phyloP scores from a whole-genome alignment of 2,888 invertebrate species.

The Criorhina ranunculi region DNA sequence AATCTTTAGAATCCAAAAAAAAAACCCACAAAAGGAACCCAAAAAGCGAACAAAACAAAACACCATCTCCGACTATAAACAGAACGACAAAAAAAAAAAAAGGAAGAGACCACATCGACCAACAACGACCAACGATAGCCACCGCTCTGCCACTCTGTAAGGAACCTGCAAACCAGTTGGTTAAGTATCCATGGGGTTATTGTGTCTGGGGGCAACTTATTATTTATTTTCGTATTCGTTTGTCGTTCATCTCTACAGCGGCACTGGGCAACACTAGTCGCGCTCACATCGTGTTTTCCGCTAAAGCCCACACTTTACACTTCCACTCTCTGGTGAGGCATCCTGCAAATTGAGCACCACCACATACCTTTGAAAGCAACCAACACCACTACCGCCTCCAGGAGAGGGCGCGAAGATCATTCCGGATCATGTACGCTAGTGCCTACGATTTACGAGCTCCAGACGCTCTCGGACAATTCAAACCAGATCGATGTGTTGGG shows the following conservation, averaged over 20 bases:
- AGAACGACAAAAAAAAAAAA: conserved; percentile 50
- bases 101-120: conserved; percentile 58
- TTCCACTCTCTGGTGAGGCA: conserved; percentile 47
- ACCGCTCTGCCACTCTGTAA: conserved; percentile 58
- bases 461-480: conserved; percentile 67
- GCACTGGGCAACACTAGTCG: conserved; percentile 42
- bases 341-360: conserved; percentile 71
- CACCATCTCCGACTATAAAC: conserved; percentile 18
- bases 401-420: conserved; percentile 76
- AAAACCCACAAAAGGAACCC: conserved; percentile 8
- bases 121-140: conserved; percentile 51
- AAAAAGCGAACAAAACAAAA: conserved; percentile 27
- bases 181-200: conserved; percentile 75
- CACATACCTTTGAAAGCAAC: conserved; percentile 46
- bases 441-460: conserved; percentile 76
- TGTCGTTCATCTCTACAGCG: conserved; percentile 71
- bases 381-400: conserved; percentile 61
- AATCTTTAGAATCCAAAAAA: conserved; percentile 53
- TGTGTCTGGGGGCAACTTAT: conserved; percentile 77
- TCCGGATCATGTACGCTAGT: conserved; percentile 74
- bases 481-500: conserved; percentile 53
- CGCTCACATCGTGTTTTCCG: conserved; percentile 27
- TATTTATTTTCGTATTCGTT: conserved; percentile 76
- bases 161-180: conserved; percentile 75
- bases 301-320: conserved; percentile 70